Evolutionary conservation across 2,113 vertebrate genomes (phyloP), one percentile per base, ranked within the genome.

Genomic region (Murina feae): DNA sequence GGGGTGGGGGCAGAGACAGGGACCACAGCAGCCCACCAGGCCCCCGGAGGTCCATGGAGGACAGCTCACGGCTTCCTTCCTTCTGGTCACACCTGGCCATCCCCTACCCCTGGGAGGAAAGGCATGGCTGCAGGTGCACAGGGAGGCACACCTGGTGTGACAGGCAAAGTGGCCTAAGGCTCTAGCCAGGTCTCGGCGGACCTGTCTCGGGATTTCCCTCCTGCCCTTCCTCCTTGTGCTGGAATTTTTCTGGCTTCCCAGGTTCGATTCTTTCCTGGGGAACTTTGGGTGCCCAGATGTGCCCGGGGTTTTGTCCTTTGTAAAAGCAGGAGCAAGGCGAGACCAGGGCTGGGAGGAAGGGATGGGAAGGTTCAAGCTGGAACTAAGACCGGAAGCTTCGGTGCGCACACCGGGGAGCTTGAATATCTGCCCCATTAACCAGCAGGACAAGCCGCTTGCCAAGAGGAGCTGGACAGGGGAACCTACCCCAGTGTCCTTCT

Each of bases 1-100:
- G 44, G 44, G 2, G 44, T 13, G 4, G 5, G 3, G 11, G 9
- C 25, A 3, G 10, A 51, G 17, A 30, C 10, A 9, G 5, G 17
- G 12, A 7, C 4, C 10, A 2, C 6, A 0, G 7, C 20, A 49
- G 12, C 1, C 42, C 20, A 5, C 11, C 17, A 8, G 6, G 53
- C 68, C 28, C 63, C 30, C n/a, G n/a, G n/a, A n/a, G n/a, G n/a
- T n/a, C 78, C 94, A 79, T 49, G 51, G 96, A 91, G n/a, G 71
- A 74, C 94, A n/a, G 91, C 85, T n/a, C 74, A 78, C 6, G 9
- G 39, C 79, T 23, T 49, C 86, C 68, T 55, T 35, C 78, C 66
- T 25, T 84, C 49, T 16, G 20, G 44, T 63, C 63, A 28, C 55
- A 58, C 30, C 30, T 20, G 14, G 32, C 63, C 32, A 25, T 11